Evolutionary conservation across 23 tunicate species (phyloP).

Genomic region (Halocynthia roretzi): DNA sequence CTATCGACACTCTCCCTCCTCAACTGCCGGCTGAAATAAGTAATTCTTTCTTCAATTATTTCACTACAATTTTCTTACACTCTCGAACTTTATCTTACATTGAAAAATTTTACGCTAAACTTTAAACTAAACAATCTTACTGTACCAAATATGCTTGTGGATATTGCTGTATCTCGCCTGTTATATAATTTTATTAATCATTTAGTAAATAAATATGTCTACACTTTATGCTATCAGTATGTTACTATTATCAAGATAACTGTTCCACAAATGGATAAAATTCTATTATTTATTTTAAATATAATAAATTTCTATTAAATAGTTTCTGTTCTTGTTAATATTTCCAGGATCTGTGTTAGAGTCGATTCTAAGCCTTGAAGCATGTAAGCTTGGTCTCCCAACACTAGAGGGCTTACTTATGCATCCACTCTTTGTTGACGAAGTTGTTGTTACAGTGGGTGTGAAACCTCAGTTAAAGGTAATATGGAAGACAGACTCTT

Average conservation of each 20-base stretch:
- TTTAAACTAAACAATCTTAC: too few species aligned
- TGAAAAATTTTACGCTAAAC: too few species aligned
- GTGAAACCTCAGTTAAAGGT: slow-evolving; percentile 94
- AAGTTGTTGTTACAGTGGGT: slow-evolving; percentile 86
- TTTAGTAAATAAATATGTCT: too few species aligned
- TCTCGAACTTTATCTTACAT: too few species aligned
- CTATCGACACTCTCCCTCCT: slow-evolving; percentile 62
- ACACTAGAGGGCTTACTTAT: slow-evolving; percentile 76
- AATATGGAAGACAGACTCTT: neutral
- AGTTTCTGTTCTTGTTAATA: too few species aligned
- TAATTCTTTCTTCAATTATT: slow-evolving; percentile 13
- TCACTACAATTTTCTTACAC: too few species aligned
- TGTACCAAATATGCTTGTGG: too few species aligned
- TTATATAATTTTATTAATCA: too few species aligned
- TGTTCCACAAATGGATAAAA: too few species aligned
- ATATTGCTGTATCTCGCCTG: too few species aligned
- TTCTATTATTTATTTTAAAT: neutral
- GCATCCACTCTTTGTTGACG: slow-evolving; percentile 83
- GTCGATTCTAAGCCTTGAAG: slow-evolving; percentile 80
- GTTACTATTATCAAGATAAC: too few species aligned
- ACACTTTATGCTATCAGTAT: too few species aligned
- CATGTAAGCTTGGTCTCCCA: slow-evolving; percentile 89
- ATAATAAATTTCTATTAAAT: neutral
- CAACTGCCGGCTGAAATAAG: slow-evolving; percentile 78
- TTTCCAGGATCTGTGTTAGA: slow-evolving; percentile 84